Evolutionary conservation across 2,113 vertebrate genomes (phyloP).

Genomic region (Rallus limicola): DNA sequence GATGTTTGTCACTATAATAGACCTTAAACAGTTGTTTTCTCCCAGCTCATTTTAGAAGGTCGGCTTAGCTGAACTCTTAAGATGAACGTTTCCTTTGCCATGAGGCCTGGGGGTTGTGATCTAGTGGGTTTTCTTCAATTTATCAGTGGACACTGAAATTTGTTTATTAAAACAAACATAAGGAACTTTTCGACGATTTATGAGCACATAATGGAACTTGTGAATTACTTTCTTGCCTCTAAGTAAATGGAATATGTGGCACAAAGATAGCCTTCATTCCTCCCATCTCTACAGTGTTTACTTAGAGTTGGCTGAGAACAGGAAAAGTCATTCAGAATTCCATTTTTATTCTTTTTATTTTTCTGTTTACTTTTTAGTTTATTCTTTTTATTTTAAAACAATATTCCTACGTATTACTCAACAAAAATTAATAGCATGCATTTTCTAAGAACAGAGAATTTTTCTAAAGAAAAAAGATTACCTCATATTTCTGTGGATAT

Average conservation of each 20-base stretch:
- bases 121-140: neutral
- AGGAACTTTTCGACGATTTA: neutral
- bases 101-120: neutral
- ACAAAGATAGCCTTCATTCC: slow-evolving; percentile 15
- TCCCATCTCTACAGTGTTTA: neutral
- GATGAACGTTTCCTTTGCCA: neutral
- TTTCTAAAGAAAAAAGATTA: neutral
- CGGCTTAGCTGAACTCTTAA: neutral
- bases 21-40: neutral
- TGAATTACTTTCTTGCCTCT: slow-evolving; percentile 1
- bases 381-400: neutral
- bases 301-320: neutral
- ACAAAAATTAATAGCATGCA: neutral
- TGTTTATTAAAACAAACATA: slow-evolving; percentile 24
- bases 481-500: neutral
- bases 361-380: neutral
- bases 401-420: neutral
- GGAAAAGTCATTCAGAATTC: neutral
- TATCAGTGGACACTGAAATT: neutral
- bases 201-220: slow-evolving; percentile 16
- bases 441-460: neutral
- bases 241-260: slow-evolving; percentile 16
- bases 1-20: neutral
- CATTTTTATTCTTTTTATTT: neutral
- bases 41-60: neutral